Evolutionary conservation across 2,113 vertebrate genomes (phyloP).

Genomic region (Sus scrofa): DNA sequence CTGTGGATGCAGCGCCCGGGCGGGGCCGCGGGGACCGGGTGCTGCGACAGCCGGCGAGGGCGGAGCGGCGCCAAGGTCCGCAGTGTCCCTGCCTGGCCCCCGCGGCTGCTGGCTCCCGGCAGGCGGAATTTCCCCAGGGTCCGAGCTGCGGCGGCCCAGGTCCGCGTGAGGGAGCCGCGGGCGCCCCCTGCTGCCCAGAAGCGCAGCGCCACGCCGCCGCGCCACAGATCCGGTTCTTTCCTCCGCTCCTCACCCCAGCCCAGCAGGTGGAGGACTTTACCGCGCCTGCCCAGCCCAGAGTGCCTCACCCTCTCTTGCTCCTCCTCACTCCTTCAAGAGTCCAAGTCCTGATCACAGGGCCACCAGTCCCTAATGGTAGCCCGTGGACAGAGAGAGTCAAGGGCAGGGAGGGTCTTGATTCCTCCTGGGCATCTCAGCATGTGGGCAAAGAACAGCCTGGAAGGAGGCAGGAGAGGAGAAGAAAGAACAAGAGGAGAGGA

Average conservation of each 20-base stretch:
- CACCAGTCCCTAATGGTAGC: not conserved
- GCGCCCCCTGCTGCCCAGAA: conserved; percentile 1
- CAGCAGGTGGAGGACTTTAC: not conserved
- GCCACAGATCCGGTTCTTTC: too few relatives aligned
- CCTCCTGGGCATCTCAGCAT: not conserved
- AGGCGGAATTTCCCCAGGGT: not conserved
- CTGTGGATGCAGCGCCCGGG: not conserved
- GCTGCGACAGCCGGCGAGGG: not conserved
- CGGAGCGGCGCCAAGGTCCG: not conserved
- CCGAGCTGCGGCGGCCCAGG: not conserved
- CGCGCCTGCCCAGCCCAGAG: rapidly evolving
- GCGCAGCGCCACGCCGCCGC: not conserved
- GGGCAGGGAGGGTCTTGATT: not conserved
- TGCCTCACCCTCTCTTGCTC: too few relatives aligned
- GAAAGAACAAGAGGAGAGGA: not conserved
- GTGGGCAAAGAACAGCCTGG: not conserved
- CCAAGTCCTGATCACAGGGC: not conserved
- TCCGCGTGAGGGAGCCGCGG: too few relatives aligned
- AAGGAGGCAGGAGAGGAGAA: not conserved
- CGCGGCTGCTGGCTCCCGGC: not conserved
- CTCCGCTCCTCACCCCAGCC: not conserved
- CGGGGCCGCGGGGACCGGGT: rapidly evolving
- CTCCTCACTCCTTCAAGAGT: not conserved
- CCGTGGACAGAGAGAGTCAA: not conserved
- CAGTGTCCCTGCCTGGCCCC: not conserved